phyloP scores from a whole-genome alignment of 2,797 vertebrate species.

The Sternarchorhynchus goeldii region DNA sequence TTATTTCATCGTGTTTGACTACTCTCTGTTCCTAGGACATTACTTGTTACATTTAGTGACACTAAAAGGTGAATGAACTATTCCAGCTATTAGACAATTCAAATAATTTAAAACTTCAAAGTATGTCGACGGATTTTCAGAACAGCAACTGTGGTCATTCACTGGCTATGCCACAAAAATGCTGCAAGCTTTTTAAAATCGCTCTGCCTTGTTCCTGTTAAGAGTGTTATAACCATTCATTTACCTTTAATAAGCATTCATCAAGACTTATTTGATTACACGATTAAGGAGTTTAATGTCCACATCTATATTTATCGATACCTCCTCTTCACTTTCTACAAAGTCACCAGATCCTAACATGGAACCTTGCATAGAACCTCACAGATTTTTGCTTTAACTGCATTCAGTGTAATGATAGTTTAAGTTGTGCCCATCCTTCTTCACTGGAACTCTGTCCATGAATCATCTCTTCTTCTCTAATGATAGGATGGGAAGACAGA shows the following conservation, averaged over 20 bases:
- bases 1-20: slow-evolving; percentile 1
- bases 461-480: slow-evolving; percentile 41
- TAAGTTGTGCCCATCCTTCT: slow-evolving; percentile 33
- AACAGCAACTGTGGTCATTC: neutral
- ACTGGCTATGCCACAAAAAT: neutral
- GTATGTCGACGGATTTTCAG: neutral
- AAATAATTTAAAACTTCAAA: neutral
- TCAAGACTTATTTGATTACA: neutral
- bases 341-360: slow-evolving; percentile 15
- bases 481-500: slow-evolving; percentile 43
- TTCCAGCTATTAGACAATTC: neutral
- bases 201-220: neutral
- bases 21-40: neutral
- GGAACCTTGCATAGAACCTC: neutral
- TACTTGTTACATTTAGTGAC: neutral
- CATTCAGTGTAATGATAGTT: slow-evolving; percentile 34
- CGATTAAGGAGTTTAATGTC: neutral
- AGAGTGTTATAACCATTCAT: neutral
- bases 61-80: neutral
- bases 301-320: neutral
- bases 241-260: slow-evolving; percentile 6
- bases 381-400: slow-evolving; percentile 30
- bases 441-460: slow-evolving; percentile 31
- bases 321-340: neutral
- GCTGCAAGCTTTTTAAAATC: neutral